Conservation (phyloP, 2,888 invertebrate genomes). For the Dasysyrphus tricinctus region DNA sequence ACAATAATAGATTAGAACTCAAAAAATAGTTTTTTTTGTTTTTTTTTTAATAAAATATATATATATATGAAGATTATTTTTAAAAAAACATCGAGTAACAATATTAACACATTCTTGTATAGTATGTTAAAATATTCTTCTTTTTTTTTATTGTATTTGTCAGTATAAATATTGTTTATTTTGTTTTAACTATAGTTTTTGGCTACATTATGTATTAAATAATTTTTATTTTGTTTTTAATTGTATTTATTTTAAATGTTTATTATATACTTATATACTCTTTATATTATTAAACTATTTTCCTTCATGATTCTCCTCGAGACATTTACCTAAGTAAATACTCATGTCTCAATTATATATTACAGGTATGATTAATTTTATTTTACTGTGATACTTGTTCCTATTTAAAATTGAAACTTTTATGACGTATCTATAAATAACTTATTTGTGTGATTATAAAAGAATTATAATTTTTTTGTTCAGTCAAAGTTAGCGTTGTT, state of each 20-base stretch:
- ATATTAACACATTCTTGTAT: background rate
- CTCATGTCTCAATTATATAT: conserved; percentile 8
- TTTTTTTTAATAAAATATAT: background rate
- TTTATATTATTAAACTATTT: conserved; percentile 17
- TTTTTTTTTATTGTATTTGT: background rate
- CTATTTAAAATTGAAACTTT: background rate
- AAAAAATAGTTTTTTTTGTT: background rate
- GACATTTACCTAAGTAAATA: background rate
- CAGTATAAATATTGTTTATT: conserved; percentile 31
- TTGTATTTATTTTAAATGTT: conserved; percentile 22
- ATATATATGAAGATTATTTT: background rate
- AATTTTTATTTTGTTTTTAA: conserved; percentile 13
- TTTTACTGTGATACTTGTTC: background rate
- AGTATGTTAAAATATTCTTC: background rate
- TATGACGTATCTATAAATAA: background rate
- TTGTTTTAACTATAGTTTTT: conserved; percentile 62
- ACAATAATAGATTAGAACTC: conserved; percentile 5
- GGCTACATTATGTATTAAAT: conserved; percentile 58
- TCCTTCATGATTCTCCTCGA: background rate
- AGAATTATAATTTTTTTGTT: background rate
- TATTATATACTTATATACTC: background rate
- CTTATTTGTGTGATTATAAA: background rate
- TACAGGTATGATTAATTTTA: background rate
- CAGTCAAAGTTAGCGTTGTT: background rate
- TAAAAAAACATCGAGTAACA: background rate